A percentile compares a stretch with the other conserved stretches of the same genome.
phyloP scores from a whole-genome alignment of 2,888 invertebrate species.

The Gandaritis pyraliata region DNA sequence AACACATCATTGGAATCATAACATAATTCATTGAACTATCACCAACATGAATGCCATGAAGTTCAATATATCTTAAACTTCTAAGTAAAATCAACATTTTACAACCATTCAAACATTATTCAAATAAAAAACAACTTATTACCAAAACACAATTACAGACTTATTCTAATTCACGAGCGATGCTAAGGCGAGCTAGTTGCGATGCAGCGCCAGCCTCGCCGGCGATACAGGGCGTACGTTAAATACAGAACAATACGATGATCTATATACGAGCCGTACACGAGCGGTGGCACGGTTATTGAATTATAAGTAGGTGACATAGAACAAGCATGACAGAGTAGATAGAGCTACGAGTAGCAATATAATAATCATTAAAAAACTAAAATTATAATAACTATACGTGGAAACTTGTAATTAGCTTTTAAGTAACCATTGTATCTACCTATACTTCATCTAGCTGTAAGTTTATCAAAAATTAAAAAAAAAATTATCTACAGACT shows the following conservation, averaged over 20 bases:
- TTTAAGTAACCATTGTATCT: no score
- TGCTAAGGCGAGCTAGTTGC: slow-evolving; percentile 42
- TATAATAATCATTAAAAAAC: no score
- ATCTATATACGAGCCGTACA: slow-evolving; percentile 83
- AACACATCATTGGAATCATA: no score
- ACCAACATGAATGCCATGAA: no score
- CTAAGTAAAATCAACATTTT: no score
- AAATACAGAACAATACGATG: slow-evolving; percentile 80
- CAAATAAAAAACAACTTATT: slow-evolving; percentile 33
- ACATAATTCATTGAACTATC: no score
- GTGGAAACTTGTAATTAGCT: no score
- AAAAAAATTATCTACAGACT: no score
- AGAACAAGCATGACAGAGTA: slow-evolving; percentile 47
- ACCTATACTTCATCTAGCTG: no score
- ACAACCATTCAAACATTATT: not conserved
- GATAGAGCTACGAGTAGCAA: not conserved
- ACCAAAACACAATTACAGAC: slow-evolving; percentile 54
- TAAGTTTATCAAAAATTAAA: no score
- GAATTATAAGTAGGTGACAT: slow-evolving; percentile 58
- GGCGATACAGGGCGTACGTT: slow-evolving; percentile 74
- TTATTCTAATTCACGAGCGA: slow-evolving; percentile 64
- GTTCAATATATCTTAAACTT: no score
- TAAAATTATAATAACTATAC: no score
- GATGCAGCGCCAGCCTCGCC: slow-evolving; percentile 60
- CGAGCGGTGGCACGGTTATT: slow-evolving; percentile 67